A percentile compares a stretch with the other conserved stretches of the same genome.
Conservation (phyloP, 2,888 invertebrate species). For the Endotricha flammealis region DNA sequence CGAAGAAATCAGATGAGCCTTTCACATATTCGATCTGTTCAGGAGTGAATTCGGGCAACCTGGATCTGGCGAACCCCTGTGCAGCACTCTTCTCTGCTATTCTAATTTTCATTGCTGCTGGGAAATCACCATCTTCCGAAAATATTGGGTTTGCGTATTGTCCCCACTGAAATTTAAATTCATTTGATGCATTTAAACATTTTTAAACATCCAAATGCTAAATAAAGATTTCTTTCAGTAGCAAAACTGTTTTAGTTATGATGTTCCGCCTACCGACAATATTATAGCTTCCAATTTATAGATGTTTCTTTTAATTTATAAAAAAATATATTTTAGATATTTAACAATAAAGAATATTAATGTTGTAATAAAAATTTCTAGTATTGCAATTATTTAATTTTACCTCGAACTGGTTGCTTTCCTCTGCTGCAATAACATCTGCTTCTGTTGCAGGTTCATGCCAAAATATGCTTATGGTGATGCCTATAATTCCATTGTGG, state of each 20-base stretch:
- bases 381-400: slow-evolving; percentile 1
- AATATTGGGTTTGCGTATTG: slow-evolving; percentile 80
- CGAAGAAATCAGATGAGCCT: slow-evolving; percentile 44
- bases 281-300: too few relatives aligned
- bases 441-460: slow-evolving; percentile 20
- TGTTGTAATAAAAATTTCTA: too few relatives aligned
- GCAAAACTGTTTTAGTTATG: too few relatives aligned
- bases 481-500: slow-evolving; percentile 57
- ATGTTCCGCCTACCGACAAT: too few relatives aligned
- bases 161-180: slow-evolving; percentile 69
- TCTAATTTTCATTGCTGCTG: slow-evolving; percentile 74
- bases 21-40: slow-evolving; percentile 47
- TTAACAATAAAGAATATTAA: too few relatives aligned
- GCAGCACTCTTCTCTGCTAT: slow-evolving; percentile 70
- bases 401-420: slow-evolving; percentile 17
- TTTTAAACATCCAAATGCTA: too few relatives aligned
- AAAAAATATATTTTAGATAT: too few relatives aligned
- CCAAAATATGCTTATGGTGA: slow-evolving; percentile 46
- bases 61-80: slow-evolving; percentile 57
- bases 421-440: slow-evolving; percentile 14
- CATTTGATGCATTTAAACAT: too few relatives aligned
- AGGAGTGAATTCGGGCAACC: slow-evolving; percentile 58
- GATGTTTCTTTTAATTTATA: too few relatives aligned
- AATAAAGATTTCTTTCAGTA: too few relatives aligned
- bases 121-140: slow-evolving; percentile 78